Conservation (phyloP, 2,797 vertebrate genomes). For the Alca torda region DNA sequence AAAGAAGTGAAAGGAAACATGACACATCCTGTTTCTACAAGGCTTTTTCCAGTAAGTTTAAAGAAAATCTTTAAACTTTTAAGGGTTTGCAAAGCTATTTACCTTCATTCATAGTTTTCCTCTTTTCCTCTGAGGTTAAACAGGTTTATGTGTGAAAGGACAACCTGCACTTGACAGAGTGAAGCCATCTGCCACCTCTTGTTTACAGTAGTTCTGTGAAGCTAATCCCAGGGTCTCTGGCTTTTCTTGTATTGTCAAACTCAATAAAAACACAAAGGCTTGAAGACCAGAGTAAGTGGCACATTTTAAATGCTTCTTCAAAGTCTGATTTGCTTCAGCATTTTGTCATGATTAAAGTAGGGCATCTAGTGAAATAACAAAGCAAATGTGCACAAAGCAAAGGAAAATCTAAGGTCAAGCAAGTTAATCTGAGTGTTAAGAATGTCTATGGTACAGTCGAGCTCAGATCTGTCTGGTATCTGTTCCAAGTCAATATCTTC, state of each 20-base stretch:
- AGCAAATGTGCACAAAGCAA: background rate
- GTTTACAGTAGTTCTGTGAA: background rate
- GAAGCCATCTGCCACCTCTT: background rate
- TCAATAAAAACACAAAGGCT: background rate
- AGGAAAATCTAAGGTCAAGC: background rate
- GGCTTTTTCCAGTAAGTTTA: background rate
- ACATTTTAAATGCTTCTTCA: background rate
- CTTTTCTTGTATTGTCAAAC: background rate
- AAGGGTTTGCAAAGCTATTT: background rate
- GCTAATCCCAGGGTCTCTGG: background rate
- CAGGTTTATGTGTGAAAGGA: conserved; percentile 58
- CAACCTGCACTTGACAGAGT: background rate
- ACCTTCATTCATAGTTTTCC: conserved; percentile 28
- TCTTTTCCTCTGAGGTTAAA: conserved; percentile 34
- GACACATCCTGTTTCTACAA: background rate
- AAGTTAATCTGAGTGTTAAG: background rate
- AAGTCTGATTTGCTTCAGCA: background rate
- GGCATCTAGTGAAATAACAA: background rate
- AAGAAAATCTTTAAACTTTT: background rate
- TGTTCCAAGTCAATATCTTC: background rate
- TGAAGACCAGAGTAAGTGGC: background rate
- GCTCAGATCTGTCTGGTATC: background rate
- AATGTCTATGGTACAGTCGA: background rate
- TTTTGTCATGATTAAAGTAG: background rate
- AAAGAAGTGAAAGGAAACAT: conserved; percentile 10